A percentile compares a stretch with the other conserved stretches of the same genome.
Evolutionary conservation across 2,888 invertebrate species (phyloP).

Genomic region (Hypena proboscidalis): DNA sequence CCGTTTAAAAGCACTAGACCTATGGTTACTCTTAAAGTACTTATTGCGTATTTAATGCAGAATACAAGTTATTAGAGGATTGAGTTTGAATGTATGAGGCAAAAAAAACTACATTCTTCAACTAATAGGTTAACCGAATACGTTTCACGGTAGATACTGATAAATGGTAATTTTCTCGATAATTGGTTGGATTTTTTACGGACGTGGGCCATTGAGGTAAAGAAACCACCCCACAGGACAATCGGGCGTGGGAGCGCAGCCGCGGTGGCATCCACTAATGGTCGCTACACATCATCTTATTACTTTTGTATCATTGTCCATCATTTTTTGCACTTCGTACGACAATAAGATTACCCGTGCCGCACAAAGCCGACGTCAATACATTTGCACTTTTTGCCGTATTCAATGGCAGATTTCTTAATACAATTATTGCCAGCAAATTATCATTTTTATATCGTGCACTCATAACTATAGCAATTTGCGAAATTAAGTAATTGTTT

Average conservation of each 20-base stretch:
- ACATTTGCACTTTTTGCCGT: slow-evolving; percentile 57
- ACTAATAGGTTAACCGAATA: no score
- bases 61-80: no score
- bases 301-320: slow-evolving; percentile 77
- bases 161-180: slow-evolving; percentile 24
- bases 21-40: no score
- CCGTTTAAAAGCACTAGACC: no score
- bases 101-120: no score
- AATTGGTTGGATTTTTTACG: slow-evolving; percentile 32
- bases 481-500: background rate
- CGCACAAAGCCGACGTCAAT: slow-evolving; percentile 42
- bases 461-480: background rate
- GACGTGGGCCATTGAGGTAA: slow-evolving; percentile 47
- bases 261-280: slow-evolving; percentile 75
- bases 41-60: no score
- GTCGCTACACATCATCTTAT: slow-evolving; percentile 72
- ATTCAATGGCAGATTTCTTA: slow-evolving; percentile 29
- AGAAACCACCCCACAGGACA: slow-evolving; percentile 62
- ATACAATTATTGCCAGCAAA: slow-evolving; percentile 28
- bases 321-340: slow-evolving; percentile 62
- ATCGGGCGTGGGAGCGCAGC: slow-evolving; percentile 74
- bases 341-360: slow-evolving; percentile 47
- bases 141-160: slow-evolving; percentile 6
- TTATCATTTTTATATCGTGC: slow-evolving; percentile 19
- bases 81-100: no score